phyloP scores from a whole-genome alignment of 1,140 invertebrate genomes.

The Phortica variegata region DNA sequence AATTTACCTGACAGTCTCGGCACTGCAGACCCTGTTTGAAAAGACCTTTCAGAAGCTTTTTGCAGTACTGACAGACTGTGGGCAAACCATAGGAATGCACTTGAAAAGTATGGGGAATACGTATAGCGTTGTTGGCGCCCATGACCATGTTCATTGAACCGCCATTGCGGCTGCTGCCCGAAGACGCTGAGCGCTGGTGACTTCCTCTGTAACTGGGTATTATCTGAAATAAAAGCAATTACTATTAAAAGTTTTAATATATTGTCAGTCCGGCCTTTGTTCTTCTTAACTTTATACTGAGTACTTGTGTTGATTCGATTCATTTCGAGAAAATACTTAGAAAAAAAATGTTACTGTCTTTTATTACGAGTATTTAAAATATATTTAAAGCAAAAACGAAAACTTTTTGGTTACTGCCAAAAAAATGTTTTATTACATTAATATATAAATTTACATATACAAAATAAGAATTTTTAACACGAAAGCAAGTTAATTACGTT shows the following conservation, averaged over 20 bases:
- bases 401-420: not conserved
- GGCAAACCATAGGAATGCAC: constrained; percentile 93
- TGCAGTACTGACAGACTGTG: constrained; percentile 94
- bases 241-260: too few species aligned
- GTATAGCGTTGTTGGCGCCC: constrained; percentile 62
- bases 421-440: constrained; percentile 36
- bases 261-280: too few species aligned
- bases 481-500: constrained; percentile 21
- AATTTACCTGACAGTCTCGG: constrained; percentile 98
- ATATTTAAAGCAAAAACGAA: constrained; percentile 19
- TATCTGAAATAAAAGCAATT: too few species aligned
- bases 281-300: too few species aligned
- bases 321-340: too few species aligned
- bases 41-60: constrained; percentile 90
- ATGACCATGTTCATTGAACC: constrained; percentile 18
- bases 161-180: constrained; percentile 67
- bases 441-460: constrained; percentile 13
- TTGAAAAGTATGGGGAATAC: constrained; percentile 89
- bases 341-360: too few species aligned
- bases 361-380: constrained; percentile 40
- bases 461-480: constrained; percentile 12
- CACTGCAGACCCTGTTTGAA: constrained; percentile 98
- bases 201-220: constrained; percentile 23
- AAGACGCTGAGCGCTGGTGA: constrained; percentile 69
- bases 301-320: too few species aligned